phyloP scores from a whole-genome alignment of 2,888 invertebrate species.

The Galerucella calmariensis region DNA sequence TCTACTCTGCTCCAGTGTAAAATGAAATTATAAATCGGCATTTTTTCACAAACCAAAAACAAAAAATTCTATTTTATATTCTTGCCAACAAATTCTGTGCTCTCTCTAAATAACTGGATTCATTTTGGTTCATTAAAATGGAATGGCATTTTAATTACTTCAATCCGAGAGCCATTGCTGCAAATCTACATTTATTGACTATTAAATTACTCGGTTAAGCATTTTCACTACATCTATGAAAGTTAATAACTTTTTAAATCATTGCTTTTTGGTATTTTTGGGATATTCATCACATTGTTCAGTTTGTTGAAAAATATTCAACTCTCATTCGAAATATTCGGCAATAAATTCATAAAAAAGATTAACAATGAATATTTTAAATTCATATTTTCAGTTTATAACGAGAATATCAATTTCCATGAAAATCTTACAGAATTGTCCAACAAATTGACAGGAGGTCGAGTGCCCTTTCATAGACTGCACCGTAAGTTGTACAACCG shows the following conservation, averaged over 20 bases:
- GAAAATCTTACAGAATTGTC: too few relatives aligned
- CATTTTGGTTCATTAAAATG: conserved; percentile 19
- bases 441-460: too few relatives aligned
- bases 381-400: too few relatives aligned
- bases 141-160: conserved; percentile 16
- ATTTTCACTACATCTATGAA: neutral
- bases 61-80: conserved; percentile 3
- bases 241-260: neutral
- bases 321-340: too few relatives aligned
- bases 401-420: too few relatives aligned
- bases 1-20: neutral
- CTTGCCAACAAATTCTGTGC: neutral
- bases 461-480: too few relatives aligned
- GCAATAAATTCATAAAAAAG: neutral
- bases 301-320: neutral
- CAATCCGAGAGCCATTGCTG: conserved; percentile 7
- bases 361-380: neutral
- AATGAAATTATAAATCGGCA: neutral
- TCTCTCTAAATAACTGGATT: conserved; percentile 9
- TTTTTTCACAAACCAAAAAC: neutral
- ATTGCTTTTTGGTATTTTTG: neutral
- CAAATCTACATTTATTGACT: conserved; percentile 12
- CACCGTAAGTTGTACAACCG: too few relatives aligned
- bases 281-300: neutral
- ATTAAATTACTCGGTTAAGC: neutral